phyloP scores from a whole-genome alignment of 2,113 vertebrate species.

The Oenanthe oenanthe region DNA sequence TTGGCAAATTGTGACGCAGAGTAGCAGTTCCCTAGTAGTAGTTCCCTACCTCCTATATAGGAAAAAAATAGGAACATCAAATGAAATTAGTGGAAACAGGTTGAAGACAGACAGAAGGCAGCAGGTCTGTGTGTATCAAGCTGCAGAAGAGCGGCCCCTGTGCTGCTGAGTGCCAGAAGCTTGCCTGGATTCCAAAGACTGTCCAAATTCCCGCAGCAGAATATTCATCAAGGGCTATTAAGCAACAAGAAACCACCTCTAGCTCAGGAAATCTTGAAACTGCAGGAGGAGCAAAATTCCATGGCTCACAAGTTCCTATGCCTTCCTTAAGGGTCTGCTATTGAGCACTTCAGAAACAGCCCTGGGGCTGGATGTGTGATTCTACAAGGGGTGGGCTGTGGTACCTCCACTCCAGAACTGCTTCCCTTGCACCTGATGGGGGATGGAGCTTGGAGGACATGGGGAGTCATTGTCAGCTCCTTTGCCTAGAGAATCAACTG shows the following conservation, averaged over 20 bases:
- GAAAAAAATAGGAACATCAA: not conserved
- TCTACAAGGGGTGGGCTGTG: not conserved
- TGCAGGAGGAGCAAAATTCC: not conserved
- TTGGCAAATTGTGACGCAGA: not conserved
- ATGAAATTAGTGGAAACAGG: not conserved
- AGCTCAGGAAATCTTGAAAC: not conserved
- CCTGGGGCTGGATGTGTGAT: fast-evolving
- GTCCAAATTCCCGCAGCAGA: not conserved
- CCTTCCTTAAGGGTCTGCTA: not conserved
- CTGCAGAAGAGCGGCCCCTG: not conserved
- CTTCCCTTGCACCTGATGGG: fast-evolving
- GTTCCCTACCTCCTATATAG: not conserved
- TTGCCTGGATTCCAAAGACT: not conserved
- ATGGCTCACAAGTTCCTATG: not conserved
- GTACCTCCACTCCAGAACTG: too few species aligned
- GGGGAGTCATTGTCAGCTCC: not conserved
- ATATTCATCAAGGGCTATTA: not conserved
- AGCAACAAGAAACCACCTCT: not conserved
- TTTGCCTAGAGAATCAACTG: not conserved
- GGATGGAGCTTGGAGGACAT: not conserved
- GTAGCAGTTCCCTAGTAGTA: not conserved
- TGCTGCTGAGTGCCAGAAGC: not conserved
- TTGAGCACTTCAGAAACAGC: not conserved
- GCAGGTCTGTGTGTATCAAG: not conserved
- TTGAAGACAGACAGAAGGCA: not conserved